A percentile compares a stretch with the other conserved stretches of the same genome.
Evolutionary conservation across 2,888 invertebrate species (phyloP).

Genomic region (Synanthedon formicaeformis): DNA sequence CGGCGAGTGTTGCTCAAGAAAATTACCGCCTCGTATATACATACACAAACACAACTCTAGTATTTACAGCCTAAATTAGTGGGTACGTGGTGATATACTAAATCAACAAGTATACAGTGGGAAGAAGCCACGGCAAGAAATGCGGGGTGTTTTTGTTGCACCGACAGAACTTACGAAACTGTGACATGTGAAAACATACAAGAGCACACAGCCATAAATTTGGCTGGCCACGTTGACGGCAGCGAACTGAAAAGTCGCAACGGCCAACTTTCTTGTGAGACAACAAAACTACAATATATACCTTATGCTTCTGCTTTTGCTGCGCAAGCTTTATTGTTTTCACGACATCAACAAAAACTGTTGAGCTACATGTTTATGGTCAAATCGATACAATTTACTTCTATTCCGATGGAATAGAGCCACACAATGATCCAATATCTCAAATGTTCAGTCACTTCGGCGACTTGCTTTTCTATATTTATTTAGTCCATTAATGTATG

Average conservation of each 20-base stretch:
- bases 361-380: too few species aligned
- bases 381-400: too few species aligned
- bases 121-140: neutral
- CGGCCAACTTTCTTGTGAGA: constrained; percentile 45
- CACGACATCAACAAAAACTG: neutral
- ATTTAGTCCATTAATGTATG: constrained; percentile 31
- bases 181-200: constrained; percentile 55
- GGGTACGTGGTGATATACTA: constrained; percentile 8
- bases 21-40: constrained; percentile 43
- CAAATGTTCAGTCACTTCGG: too few species aligned
- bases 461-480: too few species aligned
- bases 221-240: constrained; percentile 51
- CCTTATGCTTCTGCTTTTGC: constrained; percentile 30
- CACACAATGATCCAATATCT: too few species aligned
- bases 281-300: constrained; percentile 59
- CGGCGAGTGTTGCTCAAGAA: constrained; percentile 55
- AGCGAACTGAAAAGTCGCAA: constrained; percentile 49
- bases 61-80: constrained; percentile 34
- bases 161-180: constrained; percentile 27
- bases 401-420: too few species aligned
- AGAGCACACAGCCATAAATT: constrained; percentile 60
- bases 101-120: constrained; percentile 5
- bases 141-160: neutral
- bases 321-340: constrained; percentile 20
- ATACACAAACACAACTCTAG: constrained; percentile 33